Base-by-base conservation (phyloP, 2,113 vertebrate species). In the Varanus komodoensis region DNA sequence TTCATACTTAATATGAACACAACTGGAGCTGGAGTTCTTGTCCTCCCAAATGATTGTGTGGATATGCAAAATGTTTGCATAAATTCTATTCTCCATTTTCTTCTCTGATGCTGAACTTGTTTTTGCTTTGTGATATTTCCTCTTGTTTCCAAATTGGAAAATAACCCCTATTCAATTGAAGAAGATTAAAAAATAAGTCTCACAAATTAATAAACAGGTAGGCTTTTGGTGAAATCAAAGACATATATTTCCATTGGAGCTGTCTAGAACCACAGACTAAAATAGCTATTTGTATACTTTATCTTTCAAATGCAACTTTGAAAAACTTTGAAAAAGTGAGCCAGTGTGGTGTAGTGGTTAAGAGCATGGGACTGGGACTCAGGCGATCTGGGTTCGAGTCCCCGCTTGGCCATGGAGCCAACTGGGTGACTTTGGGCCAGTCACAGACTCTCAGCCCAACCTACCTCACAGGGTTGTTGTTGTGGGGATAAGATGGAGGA, bases 1-100 rank as follows among this genome's bases (percentile, higher is more conserved):
- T 64, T 82, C 82, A 73, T 82, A 61, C 44, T 82, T 57, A 73
- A 74, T 73, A 38, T 27, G 52, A 89, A 77, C 73, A 54, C n/a
- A 77, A 79, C 50, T 44, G 27, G 54, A 34, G 29, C 15, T 17
- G 52, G 44, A 14, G 71, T 82, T 71, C 73, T 89, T 74, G 11
- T 82, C 34, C 50, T 73, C 17, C 52, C 48, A 54, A 82, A 74
- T 83, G 38, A 61, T 4, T 57, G 82, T n/a, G 38, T 27, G n/a
- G 38, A 61, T 61, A n/a, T 38, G 44, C 23, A 32, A 57, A 71
- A 69, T 17, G 17, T 69, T 17, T 81, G 50, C 7, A 19, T 67
- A 15, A n/a, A 44, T 82, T 14, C 34, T 48, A 29, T 29, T 61
- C 23, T 61, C 29, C 1, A 3, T 74, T 78, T 78, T 79, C n/a